A percentile compares a stretch with the other conserved stretches of the same genome.
These are phyloP conservation scores for Pluvianellus socialis DNA, from an alignment of 2,113 vertebrate species.

Conservation along the genomic window DNA sequence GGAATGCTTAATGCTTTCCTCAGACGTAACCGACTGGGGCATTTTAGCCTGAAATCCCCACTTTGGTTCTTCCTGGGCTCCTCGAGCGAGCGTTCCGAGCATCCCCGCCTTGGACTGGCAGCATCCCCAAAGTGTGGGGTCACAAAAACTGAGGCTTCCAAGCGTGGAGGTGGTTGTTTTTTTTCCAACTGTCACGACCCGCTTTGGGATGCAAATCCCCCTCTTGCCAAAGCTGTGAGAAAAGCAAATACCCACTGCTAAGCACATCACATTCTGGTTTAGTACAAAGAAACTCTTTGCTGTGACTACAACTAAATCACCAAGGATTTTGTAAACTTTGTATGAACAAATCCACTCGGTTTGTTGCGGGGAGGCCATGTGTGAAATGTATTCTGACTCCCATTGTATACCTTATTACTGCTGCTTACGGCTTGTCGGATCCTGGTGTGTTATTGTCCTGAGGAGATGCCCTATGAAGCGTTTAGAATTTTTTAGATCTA, in stretches of 20 bases:
- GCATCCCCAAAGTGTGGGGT: neutral
- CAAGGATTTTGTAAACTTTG: neutral
- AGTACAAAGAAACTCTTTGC: slow-evolving; percentile 27
- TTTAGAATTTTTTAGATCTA: neutral
- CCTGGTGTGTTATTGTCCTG: neutral
- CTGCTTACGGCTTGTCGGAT: neutral
- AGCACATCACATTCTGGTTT: neutral
- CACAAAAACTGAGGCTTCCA: neutral
- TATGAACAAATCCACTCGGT: neutral
- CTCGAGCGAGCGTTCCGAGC: fast-evolving
- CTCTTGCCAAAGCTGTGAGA: neutral
- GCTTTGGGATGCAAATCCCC: neutral
- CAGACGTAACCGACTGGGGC: neutral
- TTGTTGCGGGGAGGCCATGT: slow-evolving; percentile 60
- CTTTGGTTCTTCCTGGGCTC: neutral
- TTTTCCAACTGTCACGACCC: neutral
- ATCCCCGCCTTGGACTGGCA: fast-evolving
- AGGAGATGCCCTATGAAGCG: neutral
- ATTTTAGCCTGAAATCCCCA: neutral
- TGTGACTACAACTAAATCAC: neutral
- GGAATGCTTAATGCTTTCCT: neutral
- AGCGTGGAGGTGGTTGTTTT: neutral
- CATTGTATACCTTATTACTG: slow-evolving; percentile 17
- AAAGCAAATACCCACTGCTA: neutral
- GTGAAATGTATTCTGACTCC: slow-evolving; percentile 60